Evolutionary conservation across 2,888 invertebrate genomes (phyloP).

Genomic region (Bhutanitis thaidina): DNA sequence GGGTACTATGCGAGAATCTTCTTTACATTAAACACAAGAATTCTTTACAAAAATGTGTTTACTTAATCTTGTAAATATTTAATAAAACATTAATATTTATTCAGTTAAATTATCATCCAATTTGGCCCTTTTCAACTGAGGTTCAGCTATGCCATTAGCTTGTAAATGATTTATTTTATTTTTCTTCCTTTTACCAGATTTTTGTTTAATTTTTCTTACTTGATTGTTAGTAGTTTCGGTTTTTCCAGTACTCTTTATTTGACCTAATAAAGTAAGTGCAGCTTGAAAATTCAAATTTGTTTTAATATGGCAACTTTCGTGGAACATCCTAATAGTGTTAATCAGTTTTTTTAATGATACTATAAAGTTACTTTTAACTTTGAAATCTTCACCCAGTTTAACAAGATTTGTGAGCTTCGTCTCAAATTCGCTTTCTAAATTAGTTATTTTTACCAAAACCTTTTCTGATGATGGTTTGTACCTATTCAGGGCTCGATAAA

Average conservation of each 20-base stretch:
- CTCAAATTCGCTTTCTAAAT: slow-evolving; percentile 71
- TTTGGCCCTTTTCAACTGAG: slow-evolving; percentile 45
- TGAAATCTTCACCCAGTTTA: slow-evolving; percentile 48
- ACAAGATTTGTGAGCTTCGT: slow-evolving; percentile 41
- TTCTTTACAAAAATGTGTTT: no score
- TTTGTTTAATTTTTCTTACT: slow-evolving; percentile 32
- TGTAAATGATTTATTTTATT: slow-evolving; percentile 54
- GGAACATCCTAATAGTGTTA: slow-evolving; percentile 67
- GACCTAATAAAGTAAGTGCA: slow-evolving; percentile 42
- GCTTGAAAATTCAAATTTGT: slow-evolving; percentile 50
- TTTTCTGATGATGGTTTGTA: slow-evolving; percentile 53
- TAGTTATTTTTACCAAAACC: slow-evolving; percentile 47
- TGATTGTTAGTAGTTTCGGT: slow-evolving; percentile 35
- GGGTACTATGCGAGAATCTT: no score
- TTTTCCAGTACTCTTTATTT: slow-evolving; percentile 48
- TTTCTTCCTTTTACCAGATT: slow-evolving; percentile 44
- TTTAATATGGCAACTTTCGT: slow-evolving; percentile 56
- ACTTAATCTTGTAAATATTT: slow-evolving; percentile 1
- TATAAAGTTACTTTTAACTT: slow-evolving; percentile 80
- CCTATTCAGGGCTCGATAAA: slow-evolving; percentile 81
- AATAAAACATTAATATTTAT: no score
- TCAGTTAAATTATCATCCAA: slow-evolving; percentile 11
- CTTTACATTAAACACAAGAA: no score
- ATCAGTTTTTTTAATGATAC: slow-evolving; percentile 76
- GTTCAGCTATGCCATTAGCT: slow-evolving; percentile 54